Percentiles rank a stretch among this genome's conserved stretches.
Conservation (phyloP, 2,888 invertebrate species). For the Urechis unicinctus region DNA sequence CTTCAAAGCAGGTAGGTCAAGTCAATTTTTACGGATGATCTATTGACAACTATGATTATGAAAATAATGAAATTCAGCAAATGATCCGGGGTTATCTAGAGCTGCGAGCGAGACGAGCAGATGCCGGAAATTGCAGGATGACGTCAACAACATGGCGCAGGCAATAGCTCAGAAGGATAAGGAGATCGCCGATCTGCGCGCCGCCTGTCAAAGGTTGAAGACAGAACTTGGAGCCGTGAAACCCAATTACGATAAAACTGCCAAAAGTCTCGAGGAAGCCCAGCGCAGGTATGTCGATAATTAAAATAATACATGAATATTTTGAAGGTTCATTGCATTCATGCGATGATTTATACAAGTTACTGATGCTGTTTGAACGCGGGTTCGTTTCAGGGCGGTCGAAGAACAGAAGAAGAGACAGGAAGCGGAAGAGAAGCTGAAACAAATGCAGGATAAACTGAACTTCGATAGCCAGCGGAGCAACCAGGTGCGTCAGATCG, state of each 20-base stretch:
- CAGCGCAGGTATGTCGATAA: background rate
- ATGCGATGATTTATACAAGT: too few species aligned
- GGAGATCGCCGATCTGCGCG: background rate
- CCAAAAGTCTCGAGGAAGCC: background rate
- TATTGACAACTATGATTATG: too few species aligned
- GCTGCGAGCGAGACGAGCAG: too few species aligned
- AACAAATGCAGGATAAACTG: slow-evolving; percentile 7
- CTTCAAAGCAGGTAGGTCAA: slow-evolving; percentile 4
- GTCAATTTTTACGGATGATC: too few species aligned
- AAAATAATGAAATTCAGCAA: too few species aligned
- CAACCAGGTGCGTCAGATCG: slow-evolving; percentile 5
- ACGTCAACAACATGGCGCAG: slow-evolving; percentile 1
- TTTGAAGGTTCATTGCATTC: too few species aligned
- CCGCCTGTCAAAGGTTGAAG: background rate
- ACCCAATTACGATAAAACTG: background rate
- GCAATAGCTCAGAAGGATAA: slow-evolving; percentile 4
- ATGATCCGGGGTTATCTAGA: too few species aligned
- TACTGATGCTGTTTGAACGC: too few species aligned
- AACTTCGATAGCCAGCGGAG: slow-evolving; percentile 8
- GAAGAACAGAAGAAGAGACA: slow-evolving; percentile 2
- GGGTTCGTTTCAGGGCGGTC: background rate
- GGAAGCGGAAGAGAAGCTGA: slow-evolving; percentile 8
- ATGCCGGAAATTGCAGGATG: too few species aligned
- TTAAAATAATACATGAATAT: background rate
- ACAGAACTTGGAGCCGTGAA: background rate